A percentile compares a stretch with the other conserved stretches of the same genome.
Conservation (phyloP, 2,888 invertebrate genomes). For the Saturnia japonica region DNA sequence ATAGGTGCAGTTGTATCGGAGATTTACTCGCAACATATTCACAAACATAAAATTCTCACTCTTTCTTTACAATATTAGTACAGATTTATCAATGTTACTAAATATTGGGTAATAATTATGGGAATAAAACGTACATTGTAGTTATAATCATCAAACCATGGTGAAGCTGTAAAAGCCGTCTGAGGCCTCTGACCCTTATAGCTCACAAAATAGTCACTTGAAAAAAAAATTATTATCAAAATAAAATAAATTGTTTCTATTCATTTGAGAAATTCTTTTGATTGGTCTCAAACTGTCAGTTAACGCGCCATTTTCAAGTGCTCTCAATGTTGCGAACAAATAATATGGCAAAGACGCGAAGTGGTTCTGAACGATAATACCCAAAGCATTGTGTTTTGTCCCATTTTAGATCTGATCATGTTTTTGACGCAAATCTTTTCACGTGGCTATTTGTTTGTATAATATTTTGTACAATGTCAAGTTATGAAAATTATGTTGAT, state of each 20-base stretch:
- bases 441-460: constrained; percentile 16
- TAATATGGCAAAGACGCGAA: constrained; percentile 68
- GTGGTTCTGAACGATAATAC: constrained; percentile 54
- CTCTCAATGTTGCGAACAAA: constrained; percentile 67
- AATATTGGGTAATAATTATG: not conserved
- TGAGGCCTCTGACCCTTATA: too few species aligned
- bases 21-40: too few species aligned
- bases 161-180: too few species aligned
- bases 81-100: too few species aligned
- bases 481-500: not conserved
- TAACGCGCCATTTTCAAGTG: constrained; percentile 66
- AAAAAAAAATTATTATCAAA: too few species aligned
- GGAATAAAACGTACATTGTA: not conserved
- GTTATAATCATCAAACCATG: too few species aligned
- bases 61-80: too few species aligned
- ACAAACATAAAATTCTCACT: too few species aligned
- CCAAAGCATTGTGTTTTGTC: constrained; percentile 39
- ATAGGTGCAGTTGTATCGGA: too few species aligned
- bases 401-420: constrained; percentile 50
- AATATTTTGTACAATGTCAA: constrained; percentile 10
- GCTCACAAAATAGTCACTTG: too few species aligned
- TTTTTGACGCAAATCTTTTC: constrained; percentile 34
- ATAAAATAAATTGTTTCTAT: constrained; percentile 4
- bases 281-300: constrained; percentile 51
- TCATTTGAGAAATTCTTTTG: constrained; percentile 35